These are phyloP conservation scores for Corythoichthys haematopterus DNA, from an alignment of 2,113 vertebrate species.

Conservation along the genomic window DNA sequence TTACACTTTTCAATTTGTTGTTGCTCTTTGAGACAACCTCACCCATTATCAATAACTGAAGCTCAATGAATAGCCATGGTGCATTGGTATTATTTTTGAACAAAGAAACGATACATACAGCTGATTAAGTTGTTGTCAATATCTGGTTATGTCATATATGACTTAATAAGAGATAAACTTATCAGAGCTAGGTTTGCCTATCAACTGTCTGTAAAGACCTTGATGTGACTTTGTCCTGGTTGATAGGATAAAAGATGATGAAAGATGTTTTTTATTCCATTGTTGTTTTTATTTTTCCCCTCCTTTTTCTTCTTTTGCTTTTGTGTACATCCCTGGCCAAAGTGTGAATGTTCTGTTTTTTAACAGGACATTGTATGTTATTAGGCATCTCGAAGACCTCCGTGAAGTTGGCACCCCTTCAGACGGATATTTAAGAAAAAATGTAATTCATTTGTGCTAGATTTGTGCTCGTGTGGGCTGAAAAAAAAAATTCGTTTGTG, in stretches of 20 bases:
- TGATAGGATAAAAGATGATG: slow-evolving; percentile 31
- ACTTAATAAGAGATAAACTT: slow-evolving; percentile 26
- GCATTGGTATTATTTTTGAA: neutral
- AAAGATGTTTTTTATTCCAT: neutral
- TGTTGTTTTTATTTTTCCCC: neutral
- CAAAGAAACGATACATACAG: neutral
- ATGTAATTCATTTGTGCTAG: too few relatives aligned
- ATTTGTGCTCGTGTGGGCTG: too few relatives aligned
- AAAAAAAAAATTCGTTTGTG: too few relatives aligned
- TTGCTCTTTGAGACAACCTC: neutral
- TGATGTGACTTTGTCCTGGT: slow-evolving; percentile 44
- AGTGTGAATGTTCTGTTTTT: neutral
- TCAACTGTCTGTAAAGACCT: slow-evolving; percentile 28
- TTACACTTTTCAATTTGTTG: neutral
- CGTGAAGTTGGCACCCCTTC: neutral
- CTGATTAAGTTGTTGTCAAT: slow-evolving; percentile 8
- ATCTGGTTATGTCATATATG: slow-evolving; percentile 1
- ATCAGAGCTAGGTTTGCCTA: slow-evolving; percentile 29
- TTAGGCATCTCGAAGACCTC: too few relatives aligned
- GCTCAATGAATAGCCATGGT: neutral
- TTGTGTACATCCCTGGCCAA: neutral
- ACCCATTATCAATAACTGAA: neutral
- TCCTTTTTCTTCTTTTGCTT: neutral
- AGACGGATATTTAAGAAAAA: too few relatives aligned
- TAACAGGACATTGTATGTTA: neutral